A percentile compares a stretch with the other conserved stretches of the same genome.
phyloP scores from a whole-genome alignment of 2,888 invertebrate species.

The Temnothorax ravouxi region DNA sequence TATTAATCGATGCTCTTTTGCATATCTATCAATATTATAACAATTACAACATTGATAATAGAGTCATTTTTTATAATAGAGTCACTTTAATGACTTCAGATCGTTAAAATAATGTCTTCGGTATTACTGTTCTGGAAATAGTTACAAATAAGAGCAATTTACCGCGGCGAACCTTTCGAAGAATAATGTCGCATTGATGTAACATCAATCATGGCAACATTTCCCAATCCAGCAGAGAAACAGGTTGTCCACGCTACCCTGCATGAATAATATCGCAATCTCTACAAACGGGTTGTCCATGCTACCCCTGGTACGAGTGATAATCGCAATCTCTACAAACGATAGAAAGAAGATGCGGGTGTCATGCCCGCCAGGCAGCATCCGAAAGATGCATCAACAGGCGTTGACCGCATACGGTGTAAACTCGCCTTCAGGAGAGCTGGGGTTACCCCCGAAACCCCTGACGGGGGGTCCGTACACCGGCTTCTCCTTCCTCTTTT shows the following conservation, averaged over 20 bases:
- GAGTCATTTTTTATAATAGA: neutral
- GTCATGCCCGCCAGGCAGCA: slow-evolving; percentile 66
- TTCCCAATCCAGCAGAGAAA: slow-evolving; percentile 9
- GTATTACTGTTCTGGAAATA: neutral
- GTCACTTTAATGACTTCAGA: neutral
- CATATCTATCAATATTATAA: neutral
- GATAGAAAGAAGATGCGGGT: slow-evolving; percentile 50
- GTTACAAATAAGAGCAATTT: neutral
- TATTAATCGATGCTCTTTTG: neutral
- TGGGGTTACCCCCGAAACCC: slow-evolving; percentile 83
- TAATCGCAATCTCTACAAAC: slow-evolving; percentile 39
- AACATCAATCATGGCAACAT: slow-evolving; percentile 1
- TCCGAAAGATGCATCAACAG: slow-evolving; percentile 76
- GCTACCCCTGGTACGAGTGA: slow-evolving; percentile 5
- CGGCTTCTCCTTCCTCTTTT: slow-evolving; percentile 83
- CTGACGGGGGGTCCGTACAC: slow-evolving; percentile 84
- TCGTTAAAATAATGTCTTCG: neutral
- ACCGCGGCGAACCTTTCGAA: neutral
- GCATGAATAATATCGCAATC: too few relatives aligned
- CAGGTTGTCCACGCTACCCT: neutral
- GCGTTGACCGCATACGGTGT: slow-evolving; percentile 80
- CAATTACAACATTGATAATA: slow-evolving; percentile 3
- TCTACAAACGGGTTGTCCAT: neutral
- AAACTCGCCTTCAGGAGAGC: slow-evolving; percentile 80
- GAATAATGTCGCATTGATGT: neutral